Percentiles rank a stretch among this genome's conserved stretches.
These are phyloP conservation scores for Brachionus manjavacas DNA, from an alignment of 1,140 invertebrate species.

Conservation along the genomic window DNA sequence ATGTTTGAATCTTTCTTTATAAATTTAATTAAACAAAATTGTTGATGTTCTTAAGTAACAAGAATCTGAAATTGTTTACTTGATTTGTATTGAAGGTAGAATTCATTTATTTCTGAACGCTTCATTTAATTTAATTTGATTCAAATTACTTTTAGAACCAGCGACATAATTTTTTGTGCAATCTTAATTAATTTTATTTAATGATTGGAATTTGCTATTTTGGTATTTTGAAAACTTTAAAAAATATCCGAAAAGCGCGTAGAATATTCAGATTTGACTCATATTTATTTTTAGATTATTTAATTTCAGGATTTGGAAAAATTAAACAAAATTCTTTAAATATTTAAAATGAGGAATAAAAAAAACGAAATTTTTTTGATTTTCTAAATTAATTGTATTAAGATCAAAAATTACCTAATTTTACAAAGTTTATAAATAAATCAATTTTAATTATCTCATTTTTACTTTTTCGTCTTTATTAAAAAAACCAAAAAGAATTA, in stretches of 20 bases:
- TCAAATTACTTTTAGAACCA: neutral
- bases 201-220: neutral
- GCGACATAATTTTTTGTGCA: neutral
- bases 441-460: too few species aligned
- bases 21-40: neutral
- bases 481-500: too few species aligned
- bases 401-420: too few species aligned
- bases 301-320: neutral
- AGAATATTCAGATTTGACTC: neutral
- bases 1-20: neutral
- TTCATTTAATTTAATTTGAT: neutral
- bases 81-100: neutral
- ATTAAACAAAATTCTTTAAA: neutral
- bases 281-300: neutral
- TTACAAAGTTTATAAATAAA: too few species aligned
- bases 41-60: neutral
- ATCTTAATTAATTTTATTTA: neutral
- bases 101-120: neutral
- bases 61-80: neutral
- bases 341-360: neutral
- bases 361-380: neutral
- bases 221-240: neutral
- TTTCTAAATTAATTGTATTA: too few species aligned
- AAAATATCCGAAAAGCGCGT: neutral
- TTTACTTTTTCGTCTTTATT: too few species aligned